Conservation (phyloP, 2,797 vertebrate species). For the Halcyon badia region DNA sequence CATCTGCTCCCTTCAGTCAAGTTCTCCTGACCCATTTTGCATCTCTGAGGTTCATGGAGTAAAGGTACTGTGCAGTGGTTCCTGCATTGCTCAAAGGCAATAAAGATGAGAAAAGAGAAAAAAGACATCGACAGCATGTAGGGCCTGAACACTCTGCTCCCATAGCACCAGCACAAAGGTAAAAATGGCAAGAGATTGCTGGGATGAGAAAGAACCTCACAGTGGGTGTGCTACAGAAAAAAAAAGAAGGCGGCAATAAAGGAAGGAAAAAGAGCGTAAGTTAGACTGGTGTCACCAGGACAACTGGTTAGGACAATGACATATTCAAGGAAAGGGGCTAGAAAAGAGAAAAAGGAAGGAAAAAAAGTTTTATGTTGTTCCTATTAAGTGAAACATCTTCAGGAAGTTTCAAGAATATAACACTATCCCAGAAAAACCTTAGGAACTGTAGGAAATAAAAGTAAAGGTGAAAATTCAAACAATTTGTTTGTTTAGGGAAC, state of each 20-base stretch:
- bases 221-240: neutral
- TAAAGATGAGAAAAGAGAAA: neutral
- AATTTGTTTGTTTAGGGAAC: neutral
- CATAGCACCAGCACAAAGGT: neutral
- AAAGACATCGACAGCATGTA: neutral
- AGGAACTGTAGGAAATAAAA: neutral
- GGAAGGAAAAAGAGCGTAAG: neutral
- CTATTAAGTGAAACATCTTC: neutral
- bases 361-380: neutral
- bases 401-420: neutral
- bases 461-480: neutral
- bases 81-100: neutral
- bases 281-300: neutral
- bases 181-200: neutral
- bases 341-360: neutral
- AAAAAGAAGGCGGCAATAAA: neutral
- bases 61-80: neutral
- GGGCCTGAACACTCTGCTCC: neutral
- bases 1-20: neutral
- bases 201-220: conserved; percentile 9
- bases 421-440: neutral
- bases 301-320: conserved; percentile 1
- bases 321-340: neutral
- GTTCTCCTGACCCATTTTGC: neutral
- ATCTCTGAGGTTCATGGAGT: neutral